Base-by-base conservation (phyloP, 2,113 vertebrate species). In the Scomber japonicus region DNA sequence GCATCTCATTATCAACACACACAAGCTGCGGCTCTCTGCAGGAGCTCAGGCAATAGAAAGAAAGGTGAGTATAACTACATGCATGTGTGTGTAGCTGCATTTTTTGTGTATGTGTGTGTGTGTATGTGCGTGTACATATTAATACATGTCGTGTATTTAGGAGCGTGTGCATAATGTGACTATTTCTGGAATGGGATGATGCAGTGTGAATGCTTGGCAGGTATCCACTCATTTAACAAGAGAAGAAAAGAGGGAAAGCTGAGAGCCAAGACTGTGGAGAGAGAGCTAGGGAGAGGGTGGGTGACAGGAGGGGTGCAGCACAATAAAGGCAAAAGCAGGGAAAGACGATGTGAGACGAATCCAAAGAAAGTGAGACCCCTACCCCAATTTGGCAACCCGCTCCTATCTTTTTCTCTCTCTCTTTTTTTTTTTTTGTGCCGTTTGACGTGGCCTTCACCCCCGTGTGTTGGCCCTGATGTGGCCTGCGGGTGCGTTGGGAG, bases 401-500 rank as follows among this genome's bases (percentile, higher is more conserved):
- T 45, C 27, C 71, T 85, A 68, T 92, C 71, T 82, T 64, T 30
- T 46, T 71, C 31, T 11, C 40, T 11, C 40, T 30, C 27, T n/a
- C 1, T 4, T 69, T 17, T 63, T 78, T 61, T 49, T 17, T 59
- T 57, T 71, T 80, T 74, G 19, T 72, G 45, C 46, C 40, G 89
- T 83, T 74, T 19, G 56, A 89, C 71, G 64, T 80, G 48, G 78
- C 66, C 83, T 92, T 87, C 65, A 87, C 24, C 62, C 89, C 82
- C 40, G 68, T 35, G 46, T 46, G 79, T 76, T 59, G 85, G 35
- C 81, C 54, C 78, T 72, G 83, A 61, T 78, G 24, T 24, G 85
- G 77, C 51, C 82, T 13, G 40, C 82, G 70, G 70, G 55, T 17
- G 50, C 56, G 63, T 27, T 59, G 63, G 65, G 70, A 73, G 63